Base-by-base conservation (phyloP, 2,888 invertebrate species). In the Noctuana brunneofusca region DNA sequence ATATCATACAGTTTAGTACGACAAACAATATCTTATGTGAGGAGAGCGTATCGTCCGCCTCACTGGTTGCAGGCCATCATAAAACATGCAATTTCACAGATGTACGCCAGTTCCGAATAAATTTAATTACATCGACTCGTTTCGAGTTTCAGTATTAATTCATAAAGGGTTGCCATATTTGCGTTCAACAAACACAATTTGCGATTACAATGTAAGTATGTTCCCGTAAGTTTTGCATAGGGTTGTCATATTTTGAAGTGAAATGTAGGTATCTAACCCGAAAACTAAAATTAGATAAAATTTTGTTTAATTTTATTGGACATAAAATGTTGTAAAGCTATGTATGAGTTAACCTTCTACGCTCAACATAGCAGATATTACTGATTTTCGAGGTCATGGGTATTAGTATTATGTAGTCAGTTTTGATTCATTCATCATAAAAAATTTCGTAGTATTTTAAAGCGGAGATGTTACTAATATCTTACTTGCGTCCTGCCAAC, bases 141-240 rank as follows among this genome's bases (percentile, higher is more conserved):
- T 59, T 59, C 59, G 59, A 41, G 58, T 58, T 58, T 58, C 52
- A 22, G 50, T 50, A 52, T 52, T 58, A 41, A 58, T 52, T 43
- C 52, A 58, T 52, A 52, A 52, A 58, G 43, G 52, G 52, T 24
- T 58, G 35, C 41, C 57, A 58, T 65, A 57, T 69, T 67, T 66
- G 60, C 63, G 65, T 49, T 58, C 59, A 73, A 80, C 82, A 83
- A 83, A 87, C 77, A 74, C 76, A 82, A 86, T 86, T 86, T 84
- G 78, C 77, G 79, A 71, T 72, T 73, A 82, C 86, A 86, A 80
- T 83, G 77, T 77, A 75, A 4, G 46, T 41, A 14, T 41, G 30
- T 50, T 20, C 41, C 16, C 41, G 27, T 52, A 58, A 72, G 50
- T 52, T 52, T 41, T 52, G n/a, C 20, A 12, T 50, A 58, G 58